These are phyloP conservation scores for Tipula helvola DNA, from an alignment of 2,888 invertebrate genomes.

Conservation along the genomic window DNA sequence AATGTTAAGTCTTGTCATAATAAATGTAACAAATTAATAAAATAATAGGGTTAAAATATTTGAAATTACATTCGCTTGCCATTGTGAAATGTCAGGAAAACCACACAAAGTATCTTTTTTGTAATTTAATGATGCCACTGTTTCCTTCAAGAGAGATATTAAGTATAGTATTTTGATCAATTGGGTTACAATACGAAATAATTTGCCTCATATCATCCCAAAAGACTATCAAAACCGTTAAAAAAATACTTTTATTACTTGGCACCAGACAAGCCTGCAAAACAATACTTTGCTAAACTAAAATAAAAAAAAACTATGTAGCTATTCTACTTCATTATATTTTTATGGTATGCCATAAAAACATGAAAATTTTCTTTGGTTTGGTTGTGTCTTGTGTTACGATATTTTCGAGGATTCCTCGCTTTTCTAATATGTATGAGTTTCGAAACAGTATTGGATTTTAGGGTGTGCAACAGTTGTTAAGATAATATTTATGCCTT, in stretches of 20 bases:
- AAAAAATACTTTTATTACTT: not conserved
- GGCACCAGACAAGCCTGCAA: not conserved
- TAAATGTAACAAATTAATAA: not conserved
- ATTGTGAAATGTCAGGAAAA: not conserved
- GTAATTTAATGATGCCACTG: not conserved
- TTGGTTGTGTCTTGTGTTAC: not conserved
- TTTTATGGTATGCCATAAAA: not conserved
- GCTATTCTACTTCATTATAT: not conserved
- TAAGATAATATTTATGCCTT: not conserved
- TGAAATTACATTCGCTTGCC: not conserved
- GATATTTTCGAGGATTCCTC: not conserved
- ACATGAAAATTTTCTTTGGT: not conserved
- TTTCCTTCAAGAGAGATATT: too few species aligned
- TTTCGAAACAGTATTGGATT: not conserved
- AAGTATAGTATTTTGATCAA: not conserved
- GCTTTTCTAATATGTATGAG: not conserved
- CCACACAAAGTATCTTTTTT: not conserved
- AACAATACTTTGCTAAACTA: not conserved
- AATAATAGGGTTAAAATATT: not conserved
- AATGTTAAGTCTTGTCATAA: not conserved
- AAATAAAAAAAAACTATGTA: too few species aligned
- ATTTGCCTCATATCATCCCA: too few species aligned
- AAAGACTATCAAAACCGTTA: too few species aligned
- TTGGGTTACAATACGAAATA: not conserved
- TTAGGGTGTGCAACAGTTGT: slow-evolving; percentile 4